A percentile compares a stretch with the other conserved stretches of the same genome.
Conservation (phyloP, 2,797 vertebrate species). For the Acanthopagrus latus region DNA sequence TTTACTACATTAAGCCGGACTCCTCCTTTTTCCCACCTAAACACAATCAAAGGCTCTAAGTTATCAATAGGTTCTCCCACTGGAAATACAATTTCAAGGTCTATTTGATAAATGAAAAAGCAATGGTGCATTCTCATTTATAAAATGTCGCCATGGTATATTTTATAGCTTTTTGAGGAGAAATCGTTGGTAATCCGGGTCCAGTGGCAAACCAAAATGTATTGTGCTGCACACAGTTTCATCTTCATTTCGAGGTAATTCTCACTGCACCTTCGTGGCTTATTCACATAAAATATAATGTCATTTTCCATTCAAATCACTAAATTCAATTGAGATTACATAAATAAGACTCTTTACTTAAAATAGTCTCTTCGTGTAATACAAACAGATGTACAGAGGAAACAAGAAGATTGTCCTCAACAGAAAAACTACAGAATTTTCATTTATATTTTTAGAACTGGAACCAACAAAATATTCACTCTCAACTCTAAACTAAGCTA, state of each 20-base stretch:
- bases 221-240: background rate
- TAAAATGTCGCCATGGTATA: constrained; percentile 26
- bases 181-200: constrained; percentile 58
- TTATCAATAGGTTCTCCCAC: constrained; percentile 67
- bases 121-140: constrained; percentile 61
- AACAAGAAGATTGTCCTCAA: background rate
- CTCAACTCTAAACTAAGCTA: background rate
- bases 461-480: no score
- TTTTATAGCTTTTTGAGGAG: constrained; percentile 32
- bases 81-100: constrained; percentile 80
- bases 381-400: background rate
- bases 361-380: background rate
- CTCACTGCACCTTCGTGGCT: background rate
- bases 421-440: background rate
- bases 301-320: background rate
- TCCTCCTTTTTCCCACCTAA: constrained; percentile 49
- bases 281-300: background rate
- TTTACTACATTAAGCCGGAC: constrained; percentile 64
- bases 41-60: constrained; percentile 66
- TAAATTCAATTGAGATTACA: background rate
- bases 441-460: no score
- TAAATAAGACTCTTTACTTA: background rate
- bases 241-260: background rate
- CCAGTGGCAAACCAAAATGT: constrained; percentile 20
- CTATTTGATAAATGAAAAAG: constrained; percentile 67